Evolutionary conservation across 2,888 invertebrate genomes (phyloP), one percentile per base, ranked within the genome.

Genomic region (Galeopsomyia nigrocyanea): DNA sequence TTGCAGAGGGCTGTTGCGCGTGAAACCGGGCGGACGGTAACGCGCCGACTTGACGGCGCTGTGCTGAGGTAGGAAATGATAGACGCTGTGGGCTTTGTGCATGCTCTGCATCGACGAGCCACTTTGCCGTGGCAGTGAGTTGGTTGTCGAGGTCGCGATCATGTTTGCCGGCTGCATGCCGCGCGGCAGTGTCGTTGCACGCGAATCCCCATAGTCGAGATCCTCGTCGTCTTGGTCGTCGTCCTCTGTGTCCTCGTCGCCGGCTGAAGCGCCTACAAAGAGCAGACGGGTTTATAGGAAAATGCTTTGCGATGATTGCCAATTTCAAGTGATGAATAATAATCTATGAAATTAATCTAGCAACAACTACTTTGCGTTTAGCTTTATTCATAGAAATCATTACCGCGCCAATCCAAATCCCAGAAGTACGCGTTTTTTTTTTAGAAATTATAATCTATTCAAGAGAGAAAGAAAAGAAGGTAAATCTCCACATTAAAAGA

Each of bases 1-100:
- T 39, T 39, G 39, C 39, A 39, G 7, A 19, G 82, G 80, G 74
- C 86, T 87, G 76, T 88, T 88, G 56, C 93, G 90, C 49, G 91
- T 90, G 87, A 93, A 93, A 1, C 94, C 95, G 0, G 95, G 95
- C 1, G 96, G 95, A 5, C 96, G 89, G 85, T 96, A 96, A 51
- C 96, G 89, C 55, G 95, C 95, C 65, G 95, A 95, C 84, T 95
- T 95, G 58, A 94, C 95, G 76, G 92, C 90, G 71, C 88, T 89
- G 78, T 89, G 89, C 63, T 86, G 86, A 2, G 86, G 85, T 78
- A 88, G 82, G 80, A 90, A 90, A 78, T 90, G 90, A 76, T 90
- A 88, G 76, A 90, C 89, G 80, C 90, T 91, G 80, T 92, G 90
- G 0, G 91, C 90, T 81, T 92, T 92, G 79, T 90, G 90, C 86